Base-by-base conservation (phyloP, 1,140 invertebrate species). In the Heliconius congener region DNA sequence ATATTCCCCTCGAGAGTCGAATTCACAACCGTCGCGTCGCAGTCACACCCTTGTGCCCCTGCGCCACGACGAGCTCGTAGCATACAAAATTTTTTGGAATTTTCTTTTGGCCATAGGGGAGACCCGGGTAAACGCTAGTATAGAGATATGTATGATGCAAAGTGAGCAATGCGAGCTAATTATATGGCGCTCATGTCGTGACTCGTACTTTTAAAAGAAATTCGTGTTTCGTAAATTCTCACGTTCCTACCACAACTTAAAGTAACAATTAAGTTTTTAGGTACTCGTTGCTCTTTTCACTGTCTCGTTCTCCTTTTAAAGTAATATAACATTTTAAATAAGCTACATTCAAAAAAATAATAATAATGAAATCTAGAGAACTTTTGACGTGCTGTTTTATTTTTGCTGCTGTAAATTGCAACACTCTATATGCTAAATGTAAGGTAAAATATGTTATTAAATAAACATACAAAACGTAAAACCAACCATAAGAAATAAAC, bases 161-260 rank as follows among this genome's bases (percentile, higher is more conserved):
- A 66, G 9, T 66, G 23, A 30, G 23, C 60, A 66, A 27, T 30
- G n/a, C 13, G 4, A 16, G 23, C 60, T 66, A 66, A 60, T 46
- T 73, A 46, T 23, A 74, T 52, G 73, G 73, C 73, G 73, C 60
- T 66, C 11, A 66, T 30, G 11, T 66, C 60, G 60, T 66, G 60
- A 66, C 60, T 66, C 13, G 60, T 66, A 66, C 13, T 30, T 66
- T 66, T 66, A 27, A 66, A 66, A n/a, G 60, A 13, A 27, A 66
- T 8, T 66, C 60, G 23, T 66, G 60, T 66, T 66, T 66, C 23
- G 60, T 66, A 66, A 66, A 66, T 66, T 66, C 60, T 66, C 60
- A 66, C 60, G 60, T 66, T 66, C 23, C n/a, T 27, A 30, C 19
- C 57, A 66, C 57, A 66, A 30, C 23, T 57, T 66, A 27, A 66